Evolutionary conservation across 2,113 vertebrate genomes (phyloP).

Genomic region (Rhadina sibilatrix): DNA sequence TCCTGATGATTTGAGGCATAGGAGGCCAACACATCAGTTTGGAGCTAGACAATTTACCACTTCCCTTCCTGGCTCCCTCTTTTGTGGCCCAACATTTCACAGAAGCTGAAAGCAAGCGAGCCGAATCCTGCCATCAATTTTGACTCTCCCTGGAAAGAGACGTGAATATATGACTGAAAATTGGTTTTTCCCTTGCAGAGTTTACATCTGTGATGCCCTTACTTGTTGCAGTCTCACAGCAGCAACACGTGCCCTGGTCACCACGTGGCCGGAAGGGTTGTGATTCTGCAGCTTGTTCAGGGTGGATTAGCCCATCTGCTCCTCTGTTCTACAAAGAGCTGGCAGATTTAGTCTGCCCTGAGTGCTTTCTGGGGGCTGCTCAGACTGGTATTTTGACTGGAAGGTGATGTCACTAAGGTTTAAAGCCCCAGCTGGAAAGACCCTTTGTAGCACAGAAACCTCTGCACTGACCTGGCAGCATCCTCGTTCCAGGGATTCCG

Average conservation of each 20-base stretch:
- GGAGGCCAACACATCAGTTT: background rate
- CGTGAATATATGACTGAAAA: background rate
- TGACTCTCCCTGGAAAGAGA: background rate
- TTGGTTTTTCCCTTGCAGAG: fast-evolving
- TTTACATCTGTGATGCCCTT: background rate
- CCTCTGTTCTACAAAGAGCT: background rate
- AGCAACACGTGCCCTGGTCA: background rate
- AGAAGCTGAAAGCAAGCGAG: background rate
- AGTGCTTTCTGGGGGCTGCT: background rate
- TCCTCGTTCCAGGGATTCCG: background rate
- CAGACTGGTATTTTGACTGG: background rate
- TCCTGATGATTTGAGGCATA: background rate
- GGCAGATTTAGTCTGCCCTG: background rate
- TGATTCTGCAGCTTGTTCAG: background rate
- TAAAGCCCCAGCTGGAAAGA: background rate
- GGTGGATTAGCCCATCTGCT: background rate
- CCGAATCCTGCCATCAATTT: background rate
- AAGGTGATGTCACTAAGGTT: background rate
- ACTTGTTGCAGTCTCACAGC: background rate
- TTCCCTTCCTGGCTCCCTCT: background rate
- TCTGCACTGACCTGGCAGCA: background rate
- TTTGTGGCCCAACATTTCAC: background rate
- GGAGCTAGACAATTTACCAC: background rate
- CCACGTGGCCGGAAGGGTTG: background rate
- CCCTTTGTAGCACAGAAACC: background rate